These are phyloP conservation scores for Pycnomerus fuliginosus DNA, from an alignment of 2,888 invertebrate species.

Conservation along the genomic window DNA sequence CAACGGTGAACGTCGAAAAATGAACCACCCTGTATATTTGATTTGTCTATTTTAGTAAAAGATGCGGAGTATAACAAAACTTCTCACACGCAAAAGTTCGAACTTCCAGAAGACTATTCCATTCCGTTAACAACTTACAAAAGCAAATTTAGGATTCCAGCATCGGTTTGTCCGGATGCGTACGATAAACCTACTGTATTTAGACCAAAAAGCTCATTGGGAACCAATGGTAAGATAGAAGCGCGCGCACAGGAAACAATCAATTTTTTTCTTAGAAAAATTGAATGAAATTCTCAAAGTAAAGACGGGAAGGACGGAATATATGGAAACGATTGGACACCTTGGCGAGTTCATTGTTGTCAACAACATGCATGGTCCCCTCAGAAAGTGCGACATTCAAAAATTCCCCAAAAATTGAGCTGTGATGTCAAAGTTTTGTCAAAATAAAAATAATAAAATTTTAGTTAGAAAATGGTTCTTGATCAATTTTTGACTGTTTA, in stretches of 20 bases:
- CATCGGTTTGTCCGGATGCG: no score
- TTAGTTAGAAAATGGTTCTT: conserved; percentile 51
- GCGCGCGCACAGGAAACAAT: no score
- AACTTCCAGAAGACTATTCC: conserved; percentile 29
- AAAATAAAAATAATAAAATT: conserved; percentile 20
- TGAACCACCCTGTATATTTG: no score
- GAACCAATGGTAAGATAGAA: conserved; percentile 32
- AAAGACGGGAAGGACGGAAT: conserved; percentile 33
- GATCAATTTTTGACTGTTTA: conserved; percentile 65
- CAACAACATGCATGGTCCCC: conserved; percentile 32
- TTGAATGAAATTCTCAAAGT: conserved; percentile 33
- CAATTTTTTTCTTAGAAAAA: conserved; percentile 11
- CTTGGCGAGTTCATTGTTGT: conserved; percentile 33
- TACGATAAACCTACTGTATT: no score
- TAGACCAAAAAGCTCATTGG: conserved; percentile 11
- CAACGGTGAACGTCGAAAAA: no score
- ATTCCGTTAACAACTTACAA: conserved; percentile 34
- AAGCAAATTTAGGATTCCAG: conserved; percentile 30
- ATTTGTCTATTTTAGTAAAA: conserved; percentile 7
- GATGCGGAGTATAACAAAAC: conserved; percentile 2
- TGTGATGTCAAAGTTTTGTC: neutral
- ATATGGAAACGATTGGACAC: conserved; percentile 31
- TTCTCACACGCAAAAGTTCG: neutral
- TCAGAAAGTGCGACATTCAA: no score
- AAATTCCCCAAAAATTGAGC: conserved; percentile 2